Evolutionary conservation across 2,113 vertebrate genomes (phyloP).

Genomic region (Bujurquina vittata): DNA sequence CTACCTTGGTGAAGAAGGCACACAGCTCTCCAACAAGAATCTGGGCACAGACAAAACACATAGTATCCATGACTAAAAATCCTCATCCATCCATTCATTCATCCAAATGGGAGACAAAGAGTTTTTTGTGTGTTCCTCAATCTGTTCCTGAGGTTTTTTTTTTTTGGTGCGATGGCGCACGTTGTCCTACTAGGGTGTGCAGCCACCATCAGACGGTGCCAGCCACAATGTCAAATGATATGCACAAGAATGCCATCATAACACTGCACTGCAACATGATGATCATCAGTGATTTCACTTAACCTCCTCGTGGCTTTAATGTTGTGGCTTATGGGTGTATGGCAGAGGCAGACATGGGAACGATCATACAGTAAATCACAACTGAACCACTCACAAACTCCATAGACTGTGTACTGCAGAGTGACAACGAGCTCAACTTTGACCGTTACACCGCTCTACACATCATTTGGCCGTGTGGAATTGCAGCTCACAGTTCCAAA

Average conservation of each 20-base stretch:
- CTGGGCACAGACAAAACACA: constrained; percentile 61
- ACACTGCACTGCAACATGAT: neutral
- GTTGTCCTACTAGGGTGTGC: neutral
- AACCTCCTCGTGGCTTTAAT: neutral
- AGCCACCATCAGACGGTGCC: neutral
- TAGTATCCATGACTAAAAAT: neutral
- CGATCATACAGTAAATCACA: neutral
- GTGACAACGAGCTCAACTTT: neutral
- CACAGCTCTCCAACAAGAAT: constrained; percentile 86
- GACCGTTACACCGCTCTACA: neutral
- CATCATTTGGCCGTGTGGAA: neutral
- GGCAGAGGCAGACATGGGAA: neutral
- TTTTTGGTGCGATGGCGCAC: neutral
- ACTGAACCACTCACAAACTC: neutral
- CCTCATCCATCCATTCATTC: neutral
- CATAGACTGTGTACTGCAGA: neutral
- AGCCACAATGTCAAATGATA: neutral
- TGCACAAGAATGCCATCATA: neutral
- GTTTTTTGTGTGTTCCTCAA: neutral
- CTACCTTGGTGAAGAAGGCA: constrained; percentile 82
- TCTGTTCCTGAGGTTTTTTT: neutral
- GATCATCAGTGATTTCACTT: neutral
- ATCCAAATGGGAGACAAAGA: neutral
- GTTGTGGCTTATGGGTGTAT: neutral
- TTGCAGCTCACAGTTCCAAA: neutral